Base-by-base conservation (phyloP, 2,113 vertebrate species). In the Phaethon lepturus region DNA sequence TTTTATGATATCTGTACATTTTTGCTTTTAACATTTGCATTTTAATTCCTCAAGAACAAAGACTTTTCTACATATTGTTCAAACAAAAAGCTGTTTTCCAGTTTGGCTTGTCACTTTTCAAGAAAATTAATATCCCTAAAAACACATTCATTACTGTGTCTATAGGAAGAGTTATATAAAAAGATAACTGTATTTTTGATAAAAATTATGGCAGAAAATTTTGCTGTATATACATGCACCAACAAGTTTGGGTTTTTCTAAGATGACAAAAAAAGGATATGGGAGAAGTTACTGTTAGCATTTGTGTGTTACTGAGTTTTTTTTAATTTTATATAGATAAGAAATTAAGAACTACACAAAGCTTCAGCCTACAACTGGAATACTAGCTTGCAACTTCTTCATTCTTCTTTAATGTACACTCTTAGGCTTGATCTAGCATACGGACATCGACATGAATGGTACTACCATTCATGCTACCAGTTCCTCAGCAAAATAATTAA, bases 1-100 rank as follows among this genome's bases (percentile, higher is more conserved):
- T 88, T 75, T 77, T 40, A 68, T 59, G 50, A 77, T 60, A 83
- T 31, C 23, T 62, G 47, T 20, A 71, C 29, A 17, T 45, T 81
- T 50, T 83, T 74, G 68, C 76, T 91, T 86, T 77, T 66, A 77
- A 59, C 22, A 88, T 76, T 60, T 83, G 63, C 83, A 94, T 89
- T 67, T 92, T 58, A 77, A 63, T 71, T 26, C 11, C 58, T 31
- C 1, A 0, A 53, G 71, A 77, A 74, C 49, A 88, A 89, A 89
- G 55, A 16, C 64, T 59, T 84, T 50, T 38, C 47, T 15, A n/a
- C 7, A 23, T 17, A 49, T 23, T 62, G 28, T 49, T 91, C 49
- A 35, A 80, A 62, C 16, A 68, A 83, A 93, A 82, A 68, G 16
- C 35, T 47, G 11, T 2, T 94, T 80, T 66, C 7, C 28, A 53